phyloP scores from a whole-genome alignment of 2,797 vertebrate species.

The Threskiornis aethiopicus region DNA sequence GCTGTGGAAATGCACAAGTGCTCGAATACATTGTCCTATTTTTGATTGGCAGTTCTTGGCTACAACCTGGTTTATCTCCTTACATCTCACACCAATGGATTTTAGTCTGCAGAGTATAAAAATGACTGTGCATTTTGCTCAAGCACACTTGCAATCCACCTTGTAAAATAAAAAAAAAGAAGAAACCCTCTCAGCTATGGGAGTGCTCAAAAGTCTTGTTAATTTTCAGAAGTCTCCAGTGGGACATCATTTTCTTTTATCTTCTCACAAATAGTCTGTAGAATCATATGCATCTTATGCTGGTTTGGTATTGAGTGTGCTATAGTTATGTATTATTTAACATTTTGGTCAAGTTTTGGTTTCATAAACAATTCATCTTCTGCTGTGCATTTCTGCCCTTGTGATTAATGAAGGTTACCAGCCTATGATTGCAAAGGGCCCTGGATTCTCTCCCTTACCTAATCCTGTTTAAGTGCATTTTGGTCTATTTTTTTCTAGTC shows the following conservation, averaged over 20 bases:
- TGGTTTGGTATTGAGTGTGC: not conserved
- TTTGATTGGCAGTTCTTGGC: not conserved
- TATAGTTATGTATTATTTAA: conserved; percentile 37
- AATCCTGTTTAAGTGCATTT: conserved; percentile 17
- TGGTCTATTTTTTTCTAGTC: not conserved
- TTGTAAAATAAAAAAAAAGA: not conserved
- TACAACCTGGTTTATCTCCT: not conserved
- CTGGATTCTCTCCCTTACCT: conserved; percentile 11
- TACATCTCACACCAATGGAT: not conserved
- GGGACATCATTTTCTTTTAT: conserved; percentile 20
- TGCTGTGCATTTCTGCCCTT: not conserved
- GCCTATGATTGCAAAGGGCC: conserved; percentile 2
- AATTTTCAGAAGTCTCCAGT: conserved; percentile 36
- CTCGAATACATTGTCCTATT: not conserved
- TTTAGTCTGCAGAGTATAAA: not conserved
- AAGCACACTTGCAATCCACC: not conserved
- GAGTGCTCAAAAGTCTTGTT: conserved; percentile 11
- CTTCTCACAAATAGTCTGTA: conserved; percentile 10
- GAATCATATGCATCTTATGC: conserved; percentile 12
- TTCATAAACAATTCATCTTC: conserved; percentile 22
- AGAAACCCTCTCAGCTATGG: not conserved
- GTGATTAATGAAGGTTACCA: conserved; percentile 38
- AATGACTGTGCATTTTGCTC: conserved; percentile 25
- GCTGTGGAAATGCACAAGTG: not conserved
- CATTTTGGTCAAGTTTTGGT: conserved; percentile 31